Percentiles rank a stretch among this genome's conserved stretches.
These are phyloP conservation scores for Panopea generosa DNA, from an alignment of 2,888 invertebrate species.

Conservation along the genomic window DNA sequence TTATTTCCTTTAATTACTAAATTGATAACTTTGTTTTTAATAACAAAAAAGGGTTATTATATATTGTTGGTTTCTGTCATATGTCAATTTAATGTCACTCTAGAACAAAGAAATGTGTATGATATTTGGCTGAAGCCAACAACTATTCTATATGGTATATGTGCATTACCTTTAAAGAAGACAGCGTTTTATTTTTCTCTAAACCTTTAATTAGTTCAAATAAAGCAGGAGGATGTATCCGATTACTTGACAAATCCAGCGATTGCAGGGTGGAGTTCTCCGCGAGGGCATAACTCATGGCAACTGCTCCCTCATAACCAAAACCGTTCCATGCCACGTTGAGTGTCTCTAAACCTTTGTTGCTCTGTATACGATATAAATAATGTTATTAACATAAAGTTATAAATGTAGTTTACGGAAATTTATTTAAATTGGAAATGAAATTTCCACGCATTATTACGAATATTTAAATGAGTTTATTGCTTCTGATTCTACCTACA, in stretches of 20 bases:
- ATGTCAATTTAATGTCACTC: no score
- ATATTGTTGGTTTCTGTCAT: no score
- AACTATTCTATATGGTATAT: no score
- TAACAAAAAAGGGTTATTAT: no score
- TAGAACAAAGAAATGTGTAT: no score
- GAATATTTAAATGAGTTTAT: no score
- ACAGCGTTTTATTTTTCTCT: conserved; percentile 73
- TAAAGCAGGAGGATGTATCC: conserved; percentile 78
- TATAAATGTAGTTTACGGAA: not conserved
- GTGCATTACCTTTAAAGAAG: conserved; percentile 73
- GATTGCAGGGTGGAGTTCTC: conserved; percentile 71
- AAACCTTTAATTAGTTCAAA: conserved; percentile 77
- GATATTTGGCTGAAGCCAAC: no score
- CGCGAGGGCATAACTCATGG: conserved; percentile 71
- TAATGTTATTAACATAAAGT: not conserved
- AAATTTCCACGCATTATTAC: no score
- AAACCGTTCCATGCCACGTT: conserved; percentile 83
- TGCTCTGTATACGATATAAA: conserved; percentile 56
- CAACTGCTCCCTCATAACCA: conserved; percentile 78
- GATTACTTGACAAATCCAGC: conserved; percentile 77
- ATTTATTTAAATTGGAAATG: no score
- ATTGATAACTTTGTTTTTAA: no score
- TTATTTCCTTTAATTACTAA: no score
- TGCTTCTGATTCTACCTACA: no score
- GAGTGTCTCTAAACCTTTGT: conserved; percentile 62